Evolutionary conservation across 1,140 invertebrate species (phyloP), one percentile per base, ranked within the genome.

Genomic region (Eueides isabella): DNA sequence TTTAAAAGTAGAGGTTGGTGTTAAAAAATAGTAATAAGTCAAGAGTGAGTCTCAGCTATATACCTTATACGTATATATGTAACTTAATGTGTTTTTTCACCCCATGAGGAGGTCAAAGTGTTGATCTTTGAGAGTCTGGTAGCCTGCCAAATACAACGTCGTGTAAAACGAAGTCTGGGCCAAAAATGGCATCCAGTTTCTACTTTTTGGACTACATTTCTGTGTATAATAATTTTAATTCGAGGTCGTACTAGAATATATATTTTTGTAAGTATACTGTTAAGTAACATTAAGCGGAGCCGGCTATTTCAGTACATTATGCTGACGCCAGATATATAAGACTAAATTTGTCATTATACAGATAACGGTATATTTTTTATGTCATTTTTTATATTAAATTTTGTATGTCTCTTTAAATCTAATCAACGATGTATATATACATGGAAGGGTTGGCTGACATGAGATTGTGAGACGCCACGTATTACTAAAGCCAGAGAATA

Each of bases 1-100:
- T n/a, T n/a, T n/a, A n/a, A 48, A 11, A 19, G 7, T 48, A 48
- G 19, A 48, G n/a, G 7, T n/a, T 44, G n/a, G 7, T 48, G 19
- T 48, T 19, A 19, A 2, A 6, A 23, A 23, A 48, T 19, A 48
- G 19, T 55, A 55, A 23, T 55, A 55, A 26, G 35, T 38, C 35
- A 38, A 38, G 35, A 14, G 35, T 38, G 35, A 12, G 35, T 38
- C 35, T 16, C 4, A 38, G 35, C 35, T 23, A 2, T 12, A 11
- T 55, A 26, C 11, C 11, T 55, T 26, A 55, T 55, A 26, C 48
- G 19, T 55, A 55, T 23, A 11, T 55, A 55, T 67, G 28, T 62
- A 63, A 68, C 35, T 44, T 73, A 62, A 73, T 73, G 61, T 68
- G 30, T 55, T 63, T 73, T 73, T 73, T 73, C 65, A 73, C 65